Percentiles rank a stretch among this genome's conserved stretches.
Conservation (phyloP, 1,140 invertebrate species). For the Eriosoma lanigerum region DNA sequence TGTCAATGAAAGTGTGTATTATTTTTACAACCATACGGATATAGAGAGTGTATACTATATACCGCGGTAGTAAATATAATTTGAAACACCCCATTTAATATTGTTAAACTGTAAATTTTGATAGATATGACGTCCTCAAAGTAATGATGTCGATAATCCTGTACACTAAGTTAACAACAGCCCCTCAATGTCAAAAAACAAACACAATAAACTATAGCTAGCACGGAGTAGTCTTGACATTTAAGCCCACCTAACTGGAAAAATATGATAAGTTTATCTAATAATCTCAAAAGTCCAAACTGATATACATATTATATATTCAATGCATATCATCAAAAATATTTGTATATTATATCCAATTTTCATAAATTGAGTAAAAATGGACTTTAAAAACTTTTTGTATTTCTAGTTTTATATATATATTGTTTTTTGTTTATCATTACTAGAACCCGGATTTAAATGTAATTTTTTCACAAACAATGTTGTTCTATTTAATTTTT, state of each 20-base stretch:
- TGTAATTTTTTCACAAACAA: no score
- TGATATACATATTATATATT: background rate
- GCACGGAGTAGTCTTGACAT: constrained; percentile 1
- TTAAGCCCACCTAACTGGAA: background rate
- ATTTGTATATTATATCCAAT: background rate
- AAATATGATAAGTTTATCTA: constrained; percentile 3
- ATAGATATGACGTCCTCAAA: constrained; percentile 14
- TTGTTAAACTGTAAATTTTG: background rate
- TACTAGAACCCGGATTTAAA: no score
- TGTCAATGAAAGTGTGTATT: constrained; percentile 10
- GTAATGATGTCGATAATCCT: constrained; percentile 7
- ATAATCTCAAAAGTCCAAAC: constrained; percentile 18
- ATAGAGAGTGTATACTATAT: background rate
- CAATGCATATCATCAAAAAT: background rate
- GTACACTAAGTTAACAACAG: constrained; percentile 1
- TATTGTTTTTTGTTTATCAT: no score
- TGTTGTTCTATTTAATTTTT: no score
- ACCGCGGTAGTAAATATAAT: no score
- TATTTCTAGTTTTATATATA: no score
- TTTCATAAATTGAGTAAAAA: constrained; percentile 13
- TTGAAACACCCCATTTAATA: background rate
- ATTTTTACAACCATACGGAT: background rate
- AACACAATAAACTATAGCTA: constrained; percentile 10
- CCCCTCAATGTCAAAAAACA: constrained; percentile 30
- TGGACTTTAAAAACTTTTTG: no score